Base-by-base conservation (phyloP, 2,797 vertebrate genomes). In the Dermochelys coriacea region DNA sequence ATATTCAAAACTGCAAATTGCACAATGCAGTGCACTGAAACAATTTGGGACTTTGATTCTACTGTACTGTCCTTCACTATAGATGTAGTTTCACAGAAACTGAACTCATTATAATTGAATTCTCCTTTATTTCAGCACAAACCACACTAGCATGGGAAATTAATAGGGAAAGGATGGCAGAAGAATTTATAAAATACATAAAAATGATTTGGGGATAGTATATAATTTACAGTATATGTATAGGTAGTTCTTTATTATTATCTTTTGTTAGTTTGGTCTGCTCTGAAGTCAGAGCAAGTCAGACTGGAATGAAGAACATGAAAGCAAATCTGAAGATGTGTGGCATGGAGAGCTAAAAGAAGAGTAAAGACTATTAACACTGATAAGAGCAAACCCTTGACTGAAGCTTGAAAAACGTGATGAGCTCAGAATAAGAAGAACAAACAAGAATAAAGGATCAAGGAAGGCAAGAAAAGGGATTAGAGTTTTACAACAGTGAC, bases 181-280 rank as follows among this genome's bases (percentile, higher is more conserved):
- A 89, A 86, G 1, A 80, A 64, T 86, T 86, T 95, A 19, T 84
- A 23, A 0, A 88, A 86, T 0, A 71, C 52, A 23, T 34, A 91
- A n/a, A 88, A 84, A 59, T 91, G 75, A 93, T 95, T 88, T 96
- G 84, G 75, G 94, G 82, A 55, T 88, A 84, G 80, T 50, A 41
- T 95, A 88, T 97, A 89, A 93, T 95, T 90, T 96, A 45, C 84
- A 91, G 88, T 90, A 86, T 96, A 95, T 96, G 94, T 97, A 93
- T 94, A 97, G 96, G 97, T 93, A 97, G 96, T 99, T 98, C 98
- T 98, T 98, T 98, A 98, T 98, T 98, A 97, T 98, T 98, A 97
- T 98, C 97, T 99, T 98, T 98, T 97, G 96, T 98, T 98, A 98
- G 97, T 98, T 99, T 98, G 98, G 98, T 98, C 98, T 98, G 98